Evolutionary conservation across 2,888 invertebrate species (phyloP).

Genomic region (Leptinotarsa peninsularis): DNA sequence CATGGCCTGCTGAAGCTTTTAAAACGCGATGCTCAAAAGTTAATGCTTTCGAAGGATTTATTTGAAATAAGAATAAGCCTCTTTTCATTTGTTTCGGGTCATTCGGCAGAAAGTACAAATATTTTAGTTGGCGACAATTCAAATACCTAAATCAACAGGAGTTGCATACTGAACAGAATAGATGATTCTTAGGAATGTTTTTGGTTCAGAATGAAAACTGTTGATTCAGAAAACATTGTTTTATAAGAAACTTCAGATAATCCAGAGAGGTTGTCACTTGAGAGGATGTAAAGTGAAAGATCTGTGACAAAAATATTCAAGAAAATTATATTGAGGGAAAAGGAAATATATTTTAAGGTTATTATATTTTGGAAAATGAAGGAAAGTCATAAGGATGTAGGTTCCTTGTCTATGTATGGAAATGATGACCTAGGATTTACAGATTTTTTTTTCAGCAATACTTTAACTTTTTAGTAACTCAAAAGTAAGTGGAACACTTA

Average conservation of each 20-base stretch:
- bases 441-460: no score
- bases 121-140: conserved; percentile 3
- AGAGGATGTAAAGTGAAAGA: no score
- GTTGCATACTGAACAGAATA: neutral
- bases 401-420: no score
- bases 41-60: conserved; percentile 36
- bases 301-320: no score
- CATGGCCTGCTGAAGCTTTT: conserved; percentile 35
- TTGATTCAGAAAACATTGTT: neutral
- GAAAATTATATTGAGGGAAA: no score
- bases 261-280: no score
- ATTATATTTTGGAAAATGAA: no score
- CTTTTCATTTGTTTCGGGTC: conserved; percentile 32
- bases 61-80: conserved; percentile 35
- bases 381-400: no score
- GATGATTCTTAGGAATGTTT: neutral
- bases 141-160: conserved; percentile 5
- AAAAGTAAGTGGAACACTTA: no score
- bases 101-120: conserved; percentile 15
- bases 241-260: neutral
- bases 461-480: no score
- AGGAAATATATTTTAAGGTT: no score
- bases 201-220: neutral
- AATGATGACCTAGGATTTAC: no score
- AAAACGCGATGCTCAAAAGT: conserved; percentile 32